phyloP scores from a whole-genome alignment of 2,113 vertebrate genomes.

The Morphnarchus princeps region DNA sequence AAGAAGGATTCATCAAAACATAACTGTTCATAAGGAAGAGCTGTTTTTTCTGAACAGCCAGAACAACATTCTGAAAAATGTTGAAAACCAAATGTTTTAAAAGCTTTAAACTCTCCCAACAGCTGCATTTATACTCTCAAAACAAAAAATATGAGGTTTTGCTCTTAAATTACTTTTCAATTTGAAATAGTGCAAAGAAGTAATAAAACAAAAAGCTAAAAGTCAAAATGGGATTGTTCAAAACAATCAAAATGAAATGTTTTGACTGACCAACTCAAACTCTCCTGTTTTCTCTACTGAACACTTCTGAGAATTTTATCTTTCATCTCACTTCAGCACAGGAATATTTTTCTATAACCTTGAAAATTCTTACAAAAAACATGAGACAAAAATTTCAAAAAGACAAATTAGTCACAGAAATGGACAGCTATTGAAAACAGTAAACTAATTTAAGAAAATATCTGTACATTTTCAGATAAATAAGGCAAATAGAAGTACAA shows the following conservation, averaged over 20 bases:
- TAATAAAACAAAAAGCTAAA: not conserved
- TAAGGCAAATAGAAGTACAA: not conserved
- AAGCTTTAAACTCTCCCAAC: not conserved
- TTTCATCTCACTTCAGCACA: not conserved
- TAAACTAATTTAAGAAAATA: not conserved
- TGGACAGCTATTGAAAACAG: not conserved
- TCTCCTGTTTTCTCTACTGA: not conserved
- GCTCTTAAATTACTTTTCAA: not conserved
- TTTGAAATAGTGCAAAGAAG: not conserved
- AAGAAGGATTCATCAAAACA: not conserved
- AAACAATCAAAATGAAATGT: not conserved
- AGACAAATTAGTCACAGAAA: not conserved
- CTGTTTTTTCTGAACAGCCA: not conserved
- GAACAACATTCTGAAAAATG: not conserved
- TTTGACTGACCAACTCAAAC: not conserved
- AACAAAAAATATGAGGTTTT: accelerated
- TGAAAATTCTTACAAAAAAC: not conserved
- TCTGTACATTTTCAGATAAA: not conserved
- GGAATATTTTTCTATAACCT: not conserved
- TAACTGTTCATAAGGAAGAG: not conserved
- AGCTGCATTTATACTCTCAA: not conserved
- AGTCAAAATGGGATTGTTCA: not conserved
- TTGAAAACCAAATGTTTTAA: not conserved
- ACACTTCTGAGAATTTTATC: not conserved
- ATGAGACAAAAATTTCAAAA: not conserved